Percentiles rank a stretch among this genome's conserved stretches.
phyloP scores from a whole-genome alignment of 2,113 vertebrate species.

The Theristicus caerulescens region DNA sequence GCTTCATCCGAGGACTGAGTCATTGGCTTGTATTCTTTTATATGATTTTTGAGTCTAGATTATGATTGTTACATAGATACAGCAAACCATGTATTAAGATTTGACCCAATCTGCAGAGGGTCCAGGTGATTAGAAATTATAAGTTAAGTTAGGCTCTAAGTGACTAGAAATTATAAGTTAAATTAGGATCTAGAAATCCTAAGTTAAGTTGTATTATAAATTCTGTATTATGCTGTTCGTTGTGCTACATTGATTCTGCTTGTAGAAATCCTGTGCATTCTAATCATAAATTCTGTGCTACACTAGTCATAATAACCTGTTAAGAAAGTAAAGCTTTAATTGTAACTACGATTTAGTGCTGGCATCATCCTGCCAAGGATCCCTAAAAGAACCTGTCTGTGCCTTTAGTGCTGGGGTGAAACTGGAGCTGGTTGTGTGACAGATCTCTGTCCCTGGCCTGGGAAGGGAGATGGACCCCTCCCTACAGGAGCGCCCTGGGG shows the following conservation, averaged over 20 bases:
- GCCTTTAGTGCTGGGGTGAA: not conserved
- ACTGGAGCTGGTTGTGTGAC: not conserved
- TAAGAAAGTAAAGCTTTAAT: not conserved
- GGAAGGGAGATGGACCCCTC: not conserved
- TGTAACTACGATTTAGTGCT: not conserved
- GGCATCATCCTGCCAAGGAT: not conserved
- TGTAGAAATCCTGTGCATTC: not conserved
- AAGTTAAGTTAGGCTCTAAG: not conserved
- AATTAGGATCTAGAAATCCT: not conserved
- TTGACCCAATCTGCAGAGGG: not conserved
- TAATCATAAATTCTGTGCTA: not conserved
- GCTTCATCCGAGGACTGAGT: not conserved
- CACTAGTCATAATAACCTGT: not conserved
- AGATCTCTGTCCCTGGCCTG: not conserved
- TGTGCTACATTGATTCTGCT: not conserved
- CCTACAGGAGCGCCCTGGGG: too few relatives aligned
- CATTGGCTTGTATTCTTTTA: not conserved
- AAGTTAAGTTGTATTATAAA: not conserved
- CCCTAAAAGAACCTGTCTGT: not conserved
- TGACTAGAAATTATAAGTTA: not conserved
- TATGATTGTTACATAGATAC: not conserved
- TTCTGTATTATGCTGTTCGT: not conserved
- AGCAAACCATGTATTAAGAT: not conserved
- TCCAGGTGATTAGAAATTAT: not conserved
- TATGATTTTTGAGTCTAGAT: not conserved